Percentiles rank a stretch among this genome's conserved stretches.
Conservation (phyloP, 92 coral and sea anemone species). For the Parazoanthus darwini region DNA sequence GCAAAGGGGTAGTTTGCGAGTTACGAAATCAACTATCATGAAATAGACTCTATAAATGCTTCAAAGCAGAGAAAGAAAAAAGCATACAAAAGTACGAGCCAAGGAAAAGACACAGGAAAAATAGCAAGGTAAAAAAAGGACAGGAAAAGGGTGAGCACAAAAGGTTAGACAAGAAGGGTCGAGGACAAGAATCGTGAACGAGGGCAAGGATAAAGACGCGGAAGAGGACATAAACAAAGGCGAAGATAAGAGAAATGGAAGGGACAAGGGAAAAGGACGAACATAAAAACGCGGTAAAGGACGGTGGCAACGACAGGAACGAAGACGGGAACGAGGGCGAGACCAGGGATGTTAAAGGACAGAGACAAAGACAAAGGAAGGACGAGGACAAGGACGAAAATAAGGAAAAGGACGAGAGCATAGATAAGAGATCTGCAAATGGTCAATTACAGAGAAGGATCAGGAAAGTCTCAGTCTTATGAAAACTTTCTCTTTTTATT, state of each 20-base stretch:
- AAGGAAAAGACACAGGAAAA: too few species aligned
- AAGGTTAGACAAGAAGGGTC: background rate
- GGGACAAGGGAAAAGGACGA: background rate
- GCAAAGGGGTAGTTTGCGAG: background rate
- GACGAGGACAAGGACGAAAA: background rate
- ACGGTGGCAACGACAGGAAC: background rate
- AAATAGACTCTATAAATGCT: background rate
- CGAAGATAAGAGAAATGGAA: too few species aligned
- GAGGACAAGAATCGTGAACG: too few species aligned
- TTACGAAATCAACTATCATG: background rate
- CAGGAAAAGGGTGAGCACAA: background rate
- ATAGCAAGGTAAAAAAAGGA: background rate
- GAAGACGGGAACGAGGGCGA: background rate
- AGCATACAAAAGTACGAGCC: background rate
- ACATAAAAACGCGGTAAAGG: background rate
- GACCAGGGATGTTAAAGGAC: too few species aligned
- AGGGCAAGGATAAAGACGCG: too few species aligned
- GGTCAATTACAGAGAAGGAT: too few species aligned
- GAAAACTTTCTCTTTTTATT: too few species aligned
- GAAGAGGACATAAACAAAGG: background rate
- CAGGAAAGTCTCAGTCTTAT: background rate
- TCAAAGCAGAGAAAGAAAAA: background rate
- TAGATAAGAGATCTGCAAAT: background rate
- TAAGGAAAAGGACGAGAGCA: background rate
- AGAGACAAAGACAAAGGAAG: background rate